Evolutionary conservation across 64 coral and sea anemone genomes (phyloP), one percentile per base, ranked within the genome.

Genomic region (Actinia equina): DNA sequence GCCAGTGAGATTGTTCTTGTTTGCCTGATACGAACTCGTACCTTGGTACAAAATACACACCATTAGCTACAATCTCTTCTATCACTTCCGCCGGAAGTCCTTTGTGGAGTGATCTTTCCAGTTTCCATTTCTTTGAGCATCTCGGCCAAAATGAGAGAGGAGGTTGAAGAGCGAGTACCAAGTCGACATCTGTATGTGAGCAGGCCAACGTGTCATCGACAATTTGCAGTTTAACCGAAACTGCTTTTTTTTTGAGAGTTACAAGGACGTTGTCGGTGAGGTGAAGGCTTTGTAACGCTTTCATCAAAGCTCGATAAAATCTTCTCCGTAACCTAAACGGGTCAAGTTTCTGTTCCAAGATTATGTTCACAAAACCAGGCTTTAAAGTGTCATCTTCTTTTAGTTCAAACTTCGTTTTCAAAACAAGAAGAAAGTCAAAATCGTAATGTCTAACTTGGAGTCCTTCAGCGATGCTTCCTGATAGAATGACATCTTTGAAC

Each of bases 391-490:
- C 78, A 18, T 44, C 42, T 53, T 81, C 78, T 44, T 11, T 46
- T 18, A 81, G 41, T 46, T 53, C 23, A 37, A 81, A 81, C 8
- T 44, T 44, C 5, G 51, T 4, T 44, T 81, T 81, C 42, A 81
- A 53, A 22, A 81, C 51, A 81, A 81, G 78, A 46, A 81, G 78
- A 22, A 46, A 81, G 78, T 81, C 78, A 30, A 46, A 81, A n/a
- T 81, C 78, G 51, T 81, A n/a, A 22, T 81, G 42, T 44, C 51
- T 5, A 11, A 81, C 78, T 81, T 81, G 44, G 4, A 81, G 78
- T 53, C 79, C 79, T 81, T 81, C 79, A 14, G 79, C 41, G 17
- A 81, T 41, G 22, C 79, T 81, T 46, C 79, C 79, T 53, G 79
- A 46, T 44, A 81, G 37, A 81, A 81, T 81, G 30, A 81, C 25